Evolutionary conservation across 2,797 vertebrate species (phyloP).

Genomic region (Diplodus puntazzo): DNA sequence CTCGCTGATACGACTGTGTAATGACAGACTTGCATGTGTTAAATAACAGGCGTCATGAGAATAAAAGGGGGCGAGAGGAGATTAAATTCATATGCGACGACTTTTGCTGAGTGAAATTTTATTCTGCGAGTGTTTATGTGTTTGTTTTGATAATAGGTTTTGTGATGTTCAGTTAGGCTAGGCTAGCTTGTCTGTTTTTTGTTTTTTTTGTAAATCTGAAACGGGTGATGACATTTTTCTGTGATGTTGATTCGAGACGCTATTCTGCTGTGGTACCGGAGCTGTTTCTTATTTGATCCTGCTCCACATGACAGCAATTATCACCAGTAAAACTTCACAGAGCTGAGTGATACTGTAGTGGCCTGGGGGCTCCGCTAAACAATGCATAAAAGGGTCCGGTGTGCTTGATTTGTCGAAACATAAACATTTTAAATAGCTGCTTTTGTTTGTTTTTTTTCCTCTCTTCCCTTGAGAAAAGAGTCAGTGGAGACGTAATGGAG

Average conservation of each 20-base stretch:
- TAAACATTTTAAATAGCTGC: conserved; percentile 61
- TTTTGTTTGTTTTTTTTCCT: conserved; percentile 54
- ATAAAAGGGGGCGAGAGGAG: conserved; percentile 37
- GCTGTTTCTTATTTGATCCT: conserved; percentile 32
- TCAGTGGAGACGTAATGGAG: conserved; percentile 50
- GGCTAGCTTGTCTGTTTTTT: conserved; percentile 28
- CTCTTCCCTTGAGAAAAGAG: conserved; percentile 46
- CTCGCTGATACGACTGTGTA: conserved; percentile 31
- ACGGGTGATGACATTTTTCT: conserved; percentile 17
- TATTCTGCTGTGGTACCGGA: not conserved
- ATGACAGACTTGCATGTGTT: conserved; percentile 44
- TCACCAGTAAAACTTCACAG: conserved; percentile 47
- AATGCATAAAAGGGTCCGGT: conserved; percentile 27
- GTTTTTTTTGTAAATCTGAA: conserved; percentile 22
- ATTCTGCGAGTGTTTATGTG: conserved; percentile 25
- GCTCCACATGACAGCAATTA: conserved; percentile 32
- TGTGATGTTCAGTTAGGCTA: conserved; percentile 37
- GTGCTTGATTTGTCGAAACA: conserved; percentile 51
- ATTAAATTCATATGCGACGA: conserved; percentile 56
- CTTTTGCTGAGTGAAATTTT: conserved; percentile 30
- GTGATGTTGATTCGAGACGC: conserved; percentile 21
- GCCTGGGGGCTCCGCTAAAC: conserved; percentile 46
- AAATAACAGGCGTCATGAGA: conserved; percentile 46
- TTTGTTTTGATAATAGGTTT: conserved; percentile 50
- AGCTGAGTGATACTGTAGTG: conserved; percentile 23